Percentiles rank a stretch among this genome's conserved stretches.
phyloP scores from a whole-genome alignment of 2,113 vertebrate species.

The Phalacrocorax brasilianus region DNA sequence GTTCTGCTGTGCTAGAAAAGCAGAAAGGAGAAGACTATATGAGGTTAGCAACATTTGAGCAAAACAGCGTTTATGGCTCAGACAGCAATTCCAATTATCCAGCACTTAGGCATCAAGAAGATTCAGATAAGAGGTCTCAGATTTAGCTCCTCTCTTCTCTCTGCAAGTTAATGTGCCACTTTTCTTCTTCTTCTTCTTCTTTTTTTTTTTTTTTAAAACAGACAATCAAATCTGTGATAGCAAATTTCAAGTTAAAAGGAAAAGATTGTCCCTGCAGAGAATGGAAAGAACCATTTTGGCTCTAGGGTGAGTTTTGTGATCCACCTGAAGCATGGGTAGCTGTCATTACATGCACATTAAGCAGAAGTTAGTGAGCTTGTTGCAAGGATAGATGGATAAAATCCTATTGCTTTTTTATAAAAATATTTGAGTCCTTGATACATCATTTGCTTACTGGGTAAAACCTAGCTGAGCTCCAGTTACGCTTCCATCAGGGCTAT shows the following conservation, averaged over 20 bases:
- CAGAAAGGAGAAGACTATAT: neutral
- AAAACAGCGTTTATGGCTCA: neutral
- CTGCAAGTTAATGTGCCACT: constrained; percentile 29
- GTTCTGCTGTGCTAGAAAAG: neutral
- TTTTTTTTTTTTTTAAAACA: neutral
- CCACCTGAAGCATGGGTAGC: neutral
- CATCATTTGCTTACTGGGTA: neutral
- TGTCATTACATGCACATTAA: neutral
- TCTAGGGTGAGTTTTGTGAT: neutral
- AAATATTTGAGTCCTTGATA: neutral
- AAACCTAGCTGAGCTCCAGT: neutral
- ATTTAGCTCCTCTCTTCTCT: constrained; percentile 54
- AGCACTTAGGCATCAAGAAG: constrained; percentile 33
- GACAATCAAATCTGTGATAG: constrained; percentile 29
- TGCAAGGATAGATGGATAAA: neutral
- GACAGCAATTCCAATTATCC: constrained; percentile 51
- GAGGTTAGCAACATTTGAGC: constrained; percentile 22
- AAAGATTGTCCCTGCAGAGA: neutral
- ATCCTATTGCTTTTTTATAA: neutral
- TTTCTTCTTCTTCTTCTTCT: neutral
- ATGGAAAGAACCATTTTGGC: constrained; percentile 20
- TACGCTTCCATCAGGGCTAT: constrained; percentile 22
- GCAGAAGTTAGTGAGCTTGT: neutral
- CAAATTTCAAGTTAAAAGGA: neutral
- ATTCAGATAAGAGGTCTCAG: constrained; percentile 60